phyloP scores from a whole-genome alignment of 2,888 invertebrate species.

The Apomyelois bistriatella region DNA sequence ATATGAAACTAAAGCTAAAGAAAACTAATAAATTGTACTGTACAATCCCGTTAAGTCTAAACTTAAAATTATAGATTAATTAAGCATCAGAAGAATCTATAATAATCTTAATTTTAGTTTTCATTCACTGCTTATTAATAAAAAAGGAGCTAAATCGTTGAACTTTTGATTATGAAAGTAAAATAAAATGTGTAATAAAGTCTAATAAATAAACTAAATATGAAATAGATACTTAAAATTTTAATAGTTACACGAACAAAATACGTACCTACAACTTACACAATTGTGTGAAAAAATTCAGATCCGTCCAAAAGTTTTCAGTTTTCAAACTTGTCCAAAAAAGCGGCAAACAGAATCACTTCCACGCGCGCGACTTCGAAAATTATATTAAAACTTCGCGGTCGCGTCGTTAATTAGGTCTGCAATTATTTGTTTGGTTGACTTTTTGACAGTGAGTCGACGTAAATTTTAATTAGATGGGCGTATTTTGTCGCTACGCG shows the following conservation, averaged over 20 bases:
- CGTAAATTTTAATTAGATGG: constrained; percentile 57
- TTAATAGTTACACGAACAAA: neutral
- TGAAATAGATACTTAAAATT: no score
- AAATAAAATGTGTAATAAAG: no score
- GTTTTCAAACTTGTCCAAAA: constrained; percentile 33
- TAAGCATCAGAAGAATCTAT: no score
- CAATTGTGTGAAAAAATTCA: constrained; percentile 23
- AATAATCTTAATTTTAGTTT: no score
- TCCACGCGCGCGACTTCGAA: constrained; percentile 29
- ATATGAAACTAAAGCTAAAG: no score
- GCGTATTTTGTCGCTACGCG: constrained; percentile 36
- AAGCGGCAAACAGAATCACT: constrained; percentile 45
- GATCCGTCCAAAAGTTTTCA: constrained; percentile 39
- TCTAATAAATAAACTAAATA: no score
- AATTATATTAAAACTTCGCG: constrained; percentile 32
- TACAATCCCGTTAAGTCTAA: no score
- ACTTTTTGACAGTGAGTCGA: constrained; percentile 55
- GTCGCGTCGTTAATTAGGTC: constrained; percentile 39
- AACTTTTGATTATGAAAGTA: no score
- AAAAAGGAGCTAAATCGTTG: no score
- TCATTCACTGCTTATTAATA: no score
- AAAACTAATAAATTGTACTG: no score
- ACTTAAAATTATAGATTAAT: no score
- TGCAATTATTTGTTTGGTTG: constrained; percentile 45
- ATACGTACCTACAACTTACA: constrained; percentile 16